A percentile compares a stretch with the other conserved stretches of the same genome.
Evolutionary conservation across 2,888 invertebrate genomes (phyloP).

Genomic region (Mythimna impura): DNA sequence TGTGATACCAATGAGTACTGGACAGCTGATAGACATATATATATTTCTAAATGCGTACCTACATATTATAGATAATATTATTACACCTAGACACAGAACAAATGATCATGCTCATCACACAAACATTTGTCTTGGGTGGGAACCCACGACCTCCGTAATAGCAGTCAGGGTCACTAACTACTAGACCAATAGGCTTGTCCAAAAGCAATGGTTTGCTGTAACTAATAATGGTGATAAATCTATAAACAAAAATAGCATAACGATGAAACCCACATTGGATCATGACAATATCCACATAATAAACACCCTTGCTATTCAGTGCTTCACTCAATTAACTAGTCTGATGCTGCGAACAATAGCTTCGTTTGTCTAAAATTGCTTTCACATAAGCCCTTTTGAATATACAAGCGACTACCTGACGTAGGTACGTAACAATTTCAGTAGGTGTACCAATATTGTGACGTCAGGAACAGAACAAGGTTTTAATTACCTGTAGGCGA

Average conservation of each 20-base stretch:
- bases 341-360: slow-evolving; percentile 34
- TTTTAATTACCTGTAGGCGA: slow-evolving; percentile 34
- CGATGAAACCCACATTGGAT: not conserved
- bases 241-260: not conserved
- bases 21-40: no score
- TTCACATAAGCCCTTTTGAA: slow-evolving; percentile 21
- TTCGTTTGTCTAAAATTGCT: slow-evolving; percentile 47
- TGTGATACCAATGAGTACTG: no score
- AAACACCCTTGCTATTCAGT: slow-evolving; percentile 26
- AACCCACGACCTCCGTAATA: no score
- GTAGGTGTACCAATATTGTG: slow-evolving; percentile 34
- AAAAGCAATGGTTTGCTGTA: not conserved
- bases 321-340: slow-evolving; percentile 37
- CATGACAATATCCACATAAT: not conserved
- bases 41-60: no score
- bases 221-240: not conserved
- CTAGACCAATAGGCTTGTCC: no score
- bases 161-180: no score
- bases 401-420: slow-evolving; percentile 1
- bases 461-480: slow-evolving; percentile 39
- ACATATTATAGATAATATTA: no score
- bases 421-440: slow-evolving; percentile 17
- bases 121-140: no score
- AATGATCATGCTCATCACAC: no score
- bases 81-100: no score